phyloP scores from a whole-genome alignment of 2,888 invertebrate species.

The Morpho achilles region DNA sequence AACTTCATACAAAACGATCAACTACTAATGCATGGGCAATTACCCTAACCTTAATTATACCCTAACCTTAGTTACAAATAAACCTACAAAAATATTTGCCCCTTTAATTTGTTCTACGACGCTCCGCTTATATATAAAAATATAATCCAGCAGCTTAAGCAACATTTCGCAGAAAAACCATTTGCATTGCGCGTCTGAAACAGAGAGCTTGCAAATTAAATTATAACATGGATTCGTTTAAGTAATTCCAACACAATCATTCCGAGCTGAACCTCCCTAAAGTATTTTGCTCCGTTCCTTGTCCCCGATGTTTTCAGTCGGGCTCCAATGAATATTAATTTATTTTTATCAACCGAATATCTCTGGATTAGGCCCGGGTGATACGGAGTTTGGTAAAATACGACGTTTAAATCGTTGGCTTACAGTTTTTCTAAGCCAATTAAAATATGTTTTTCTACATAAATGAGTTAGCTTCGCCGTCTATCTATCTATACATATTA shows the following conservation, averaged over 20 bases:
- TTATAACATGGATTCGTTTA: slow-evolving; percentile 17
- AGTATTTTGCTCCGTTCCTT: slow-evolving; percentile 21
- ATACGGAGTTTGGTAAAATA: slow-evolving; percentile 8
- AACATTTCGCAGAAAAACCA: neutral
- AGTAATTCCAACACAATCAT: slow-evolving; percentile 21
- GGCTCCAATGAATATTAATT: slow-evolving; percentile 30
- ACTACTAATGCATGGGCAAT: too few relatives aligned
- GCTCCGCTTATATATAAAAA: too few relatives aligned
- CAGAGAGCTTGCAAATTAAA: slow-evolving; percentile 16
- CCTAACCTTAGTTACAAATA: too few relatives aligned
- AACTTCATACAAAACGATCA: too few relatives aligned
- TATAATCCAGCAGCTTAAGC: too few relatives aligned
- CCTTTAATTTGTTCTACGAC: too few relatives aligned
- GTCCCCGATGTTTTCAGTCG: slow-evolving; percentile 23
- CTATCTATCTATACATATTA: too few relatives aligned
- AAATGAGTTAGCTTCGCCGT: too few relatives aligned
- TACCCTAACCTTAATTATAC: too few relatives aligned
- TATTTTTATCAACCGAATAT: slow-evolving; percentile 21
- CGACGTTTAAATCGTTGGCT: slow-evolving; percentile 9
- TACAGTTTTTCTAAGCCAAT: neutral
- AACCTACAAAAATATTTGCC: too few relatives aligned
- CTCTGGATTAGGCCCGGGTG: slow-evolving; percentile 10
- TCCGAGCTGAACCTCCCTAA: slow-evolving; percentile 14
- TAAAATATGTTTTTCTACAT: too few relatives aligned
- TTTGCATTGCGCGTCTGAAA: slow-evolving; percentile 2